These are phyloP conservation scores for Hydriomena furcata DNA, from an alignment of 2,888 invertebrate species.

Conservation along the genomic window DNA sequence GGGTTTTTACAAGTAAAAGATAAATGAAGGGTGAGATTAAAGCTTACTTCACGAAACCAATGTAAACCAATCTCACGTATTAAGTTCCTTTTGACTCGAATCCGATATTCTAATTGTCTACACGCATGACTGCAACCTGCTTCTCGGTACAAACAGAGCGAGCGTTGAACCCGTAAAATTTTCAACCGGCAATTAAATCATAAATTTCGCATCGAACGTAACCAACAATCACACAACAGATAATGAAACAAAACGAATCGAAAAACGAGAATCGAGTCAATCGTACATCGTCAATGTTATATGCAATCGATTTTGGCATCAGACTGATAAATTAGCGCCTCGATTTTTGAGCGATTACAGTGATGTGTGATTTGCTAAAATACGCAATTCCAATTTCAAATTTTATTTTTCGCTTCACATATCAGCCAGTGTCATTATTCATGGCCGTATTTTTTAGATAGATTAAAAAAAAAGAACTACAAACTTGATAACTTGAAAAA, in stretches of 20 bases:
- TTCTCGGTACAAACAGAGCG: conserved; percentile 37
- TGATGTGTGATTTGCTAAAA: conserved; percentile 23
- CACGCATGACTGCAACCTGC: conserved; percentile 50
- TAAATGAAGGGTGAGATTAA: neutral
- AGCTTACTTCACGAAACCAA: conserved; percentile 3
- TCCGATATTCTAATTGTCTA: conserved; percentile 46
- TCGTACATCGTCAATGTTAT: conserved; percentile 55
- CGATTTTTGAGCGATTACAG: conserved; percentile 30
- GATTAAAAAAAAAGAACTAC: too few species aligned
- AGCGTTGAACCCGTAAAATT: conserved; percentile 51
- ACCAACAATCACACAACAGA: conserved; percentile 80
- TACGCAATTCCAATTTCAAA: conserved; percentile 23
- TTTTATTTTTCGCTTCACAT: neutral
- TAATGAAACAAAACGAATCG: conserved; percentile 77
- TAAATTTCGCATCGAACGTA: conserved; percentile 78
- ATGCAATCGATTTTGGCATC: conserved; percentile 63
- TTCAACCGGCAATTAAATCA: conserved; percentile 78
- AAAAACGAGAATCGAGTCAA: conserved; percentile 43
- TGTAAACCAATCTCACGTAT: conserved; percentile 17
- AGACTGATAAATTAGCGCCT: conserved; percentile 55
- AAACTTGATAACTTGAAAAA: too few species aligned
- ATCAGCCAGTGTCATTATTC: neutral
- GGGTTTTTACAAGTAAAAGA: too few species aligned
- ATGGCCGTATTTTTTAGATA: too few species aligned
- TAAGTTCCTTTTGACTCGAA: conserved; percentile 23